Evolutionary conservation across 2,888 invertebrate species (phyloP).

Genomic region (Xanthorhoe designata): DNA sequence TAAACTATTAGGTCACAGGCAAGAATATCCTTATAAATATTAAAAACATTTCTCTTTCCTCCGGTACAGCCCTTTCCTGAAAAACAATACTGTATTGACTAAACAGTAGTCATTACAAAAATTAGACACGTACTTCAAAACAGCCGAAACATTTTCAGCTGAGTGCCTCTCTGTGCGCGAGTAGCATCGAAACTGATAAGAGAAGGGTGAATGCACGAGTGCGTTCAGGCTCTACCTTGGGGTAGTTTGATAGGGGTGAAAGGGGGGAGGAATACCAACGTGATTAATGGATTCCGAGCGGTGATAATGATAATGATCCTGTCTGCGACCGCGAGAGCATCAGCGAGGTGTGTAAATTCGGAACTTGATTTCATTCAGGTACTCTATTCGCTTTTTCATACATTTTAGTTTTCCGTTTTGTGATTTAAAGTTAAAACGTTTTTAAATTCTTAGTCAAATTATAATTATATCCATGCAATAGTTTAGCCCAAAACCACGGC

Average conservation of each 20-base stretch:
- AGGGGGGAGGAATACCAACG: constrained; percentile 70
- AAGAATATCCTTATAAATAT: no score
- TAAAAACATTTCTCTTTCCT: neutral
- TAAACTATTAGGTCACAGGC: no score
- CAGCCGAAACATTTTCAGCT: constrained; percentile 47
- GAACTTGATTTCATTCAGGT: neutral
- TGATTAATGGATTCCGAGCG: constrained; percentile 82
- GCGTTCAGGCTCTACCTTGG: constrained; percentile 74
- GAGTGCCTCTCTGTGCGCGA: constrained; percentile 68
- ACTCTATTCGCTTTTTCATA: no score
- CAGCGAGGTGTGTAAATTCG: constrained; percentile 53
- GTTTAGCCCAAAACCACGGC: no score
- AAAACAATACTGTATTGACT: constrained; percentile 7
- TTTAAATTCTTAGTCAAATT: no score
- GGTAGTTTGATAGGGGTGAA: constrained; percentile 51
- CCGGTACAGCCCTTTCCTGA: constrained; percentile 4
- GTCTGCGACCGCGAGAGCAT: constrained; percentile 70
- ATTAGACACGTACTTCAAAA: constrained; percentile 28
- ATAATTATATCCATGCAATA: no score
- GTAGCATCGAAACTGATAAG: constrained; percentile 80
- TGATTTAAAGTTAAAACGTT: no score
- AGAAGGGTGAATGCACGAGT: constrained; percentile 82
- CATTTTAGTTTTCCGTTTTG: no score
- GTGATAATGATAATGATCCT: constrained; percentile 82
- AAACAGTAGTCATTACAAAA: constrained; percentile 21